phyloP scores from a whole-genome alignment of 2,888 invertebrate species.

The Chirona hameri region DNA sequence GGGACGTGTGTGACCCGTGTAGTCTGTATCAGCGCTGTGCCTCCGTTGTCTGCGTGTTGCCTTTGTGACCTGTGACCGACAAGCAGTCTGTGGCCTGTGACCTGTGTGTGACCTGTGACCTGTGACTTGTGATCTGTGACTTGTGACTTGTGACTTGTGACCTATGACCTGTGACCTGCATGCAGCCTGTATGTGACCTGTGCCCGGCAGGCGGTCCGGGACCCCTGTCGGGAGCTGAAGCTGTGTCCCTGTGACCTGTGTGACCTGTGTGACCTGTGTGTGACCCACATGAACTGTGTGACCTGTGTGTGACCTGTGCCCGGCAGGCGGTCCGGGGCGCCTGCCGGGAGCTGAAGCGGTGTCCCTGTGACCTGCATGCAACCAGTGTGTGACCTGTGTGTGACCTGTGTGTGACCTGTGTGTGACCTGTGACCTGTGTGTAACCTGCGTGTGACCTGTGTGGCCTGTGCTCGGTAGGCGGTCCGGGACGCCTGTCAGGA shows the following conservation, averaged over 20 bases:
- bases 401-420: not conserved
- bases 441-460: not conserved
- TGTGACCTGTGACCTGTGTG: not conserved
- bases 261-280: not conserved
- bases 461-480: not conserved
- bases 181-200: not conserved
- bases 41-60: too few relatives aligned
- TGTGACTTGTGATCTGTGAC: too few relatives aligned
- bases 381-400: not conserved
- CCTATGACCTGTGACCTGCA: not conserved
- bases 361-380: conserved; percentile 39
- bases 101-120: conserved; percentile 41
- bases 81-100: conserved; percentile 46
- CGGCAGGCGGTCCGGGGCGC: conserved; percentile 45
- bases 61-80: not conserved
- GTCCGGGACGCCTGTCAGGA: not conserved
- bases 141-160: not conserved
- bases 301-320: not conserved
- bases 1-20: not conserved
- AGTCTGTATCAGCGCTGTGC: not conserved
- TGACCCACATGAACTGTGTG: too few relatives aligned
- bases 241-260: not conserved
- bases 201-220: not conserved
- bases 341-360: conserved; percentile 44
- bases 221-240: not conserved